A percentile compares a stretch with the other conserved stretches of the same genome.
Evolutionary conservation across 2,888 invertebrate genomes (phyloP).

Genomic region (Microctonus hyperodae): DNA sequence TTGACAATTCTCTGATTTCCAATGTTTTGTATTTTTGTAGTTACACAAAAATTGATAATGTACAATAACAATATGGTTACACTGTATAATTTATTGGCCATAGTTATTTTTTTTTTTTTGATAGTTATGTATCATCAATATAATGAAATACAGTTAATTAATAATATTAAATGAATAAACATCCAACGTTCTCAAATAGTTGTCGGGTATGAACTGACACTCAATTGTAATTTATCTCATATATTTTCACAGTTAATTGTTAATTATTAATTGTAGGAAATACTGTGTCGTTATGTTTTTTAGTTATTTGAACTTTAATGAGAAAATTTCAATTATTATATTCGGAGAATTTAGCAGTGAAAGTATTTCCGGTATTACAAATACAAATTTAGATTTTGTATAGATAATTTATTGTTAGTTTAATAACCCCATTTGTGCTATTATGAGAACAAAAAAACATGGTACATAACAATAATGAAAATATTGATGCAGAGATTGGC

Average conservation of each 20-base stretch:
- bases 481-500: too few species aligned
- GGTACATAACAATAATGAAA: too few species aligned
- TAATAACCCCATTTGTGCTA: neutral
- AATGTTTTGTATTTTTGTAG: neutral
- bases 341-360: conserved; percentile 1
- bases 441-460: too few species aligned
- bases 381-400: neutral
- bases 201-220: neutral
- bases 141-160: neutral
- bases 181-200: neutral
- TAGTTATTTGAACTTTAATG: neutral
- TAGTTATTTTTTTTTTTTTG: neutral
- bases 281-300: conserved; percentile 1
- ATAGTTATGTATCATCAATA: neutral
- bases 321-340: neutral
- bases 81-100: neutral
- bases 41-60: neutral
- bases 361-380: conserved; percentile 3
- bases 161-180: neutral
- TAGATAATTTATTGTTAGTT: neutral
- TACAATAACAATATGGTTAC: neutral
- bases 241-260: neutral
- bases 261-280: neutral
- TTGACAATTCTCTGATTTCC: neutral
- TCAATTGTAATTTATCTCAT: neutral